Conservation (phyloP, 2,797 vertebrate genomes). For the Myiotriccus ornatus region DNA sequence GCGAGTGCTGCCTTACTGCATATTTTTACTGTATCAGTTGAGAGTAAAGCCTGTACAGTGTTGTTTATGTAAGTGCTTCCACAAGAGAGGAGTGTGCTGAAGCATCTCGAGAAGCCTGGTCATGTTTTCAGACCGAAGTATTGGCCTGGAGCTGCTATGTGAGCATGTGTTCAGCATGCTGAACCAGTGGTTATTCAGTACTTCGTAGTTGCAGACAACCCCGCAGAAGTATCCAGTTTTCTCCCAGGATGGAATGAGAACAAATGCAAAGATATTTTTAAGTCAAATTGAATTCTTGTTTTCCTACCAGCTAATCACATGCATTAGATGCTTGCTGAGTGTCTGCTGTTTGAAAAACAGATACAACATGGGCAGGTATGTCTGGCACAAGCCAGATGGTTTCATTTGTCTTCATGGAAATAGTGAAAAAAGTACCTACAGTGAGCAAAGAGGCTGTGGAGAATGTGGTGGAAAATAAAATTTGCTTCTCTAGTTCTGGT, state of each 20-base stretch:
- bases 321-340: not conserved
- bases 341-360: not conserved
- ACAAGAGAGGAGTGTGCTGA: not conserved
- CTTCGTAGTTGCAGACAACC: not conserved
- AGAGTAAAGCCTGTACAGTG: not conserved
- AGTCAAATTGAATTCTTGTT: not conserved
- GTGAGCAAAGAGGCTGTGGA: not conserved
- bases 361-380: not conserved
- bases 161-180: not conserved
- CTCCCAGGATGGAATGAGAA: not conserved
- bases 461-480: not conserved
- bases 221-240: not conserved
- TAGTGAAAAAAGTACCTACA: not conserved
- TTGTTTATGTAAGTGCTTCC: not conserved
- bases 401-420: not conserved
- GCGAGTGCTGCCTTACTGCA: not conserved
- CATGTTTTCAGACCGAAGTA: not conserved
- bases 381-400: constrained; percentile 4
- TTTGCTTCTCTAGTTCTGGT: not conserved
- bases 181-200: not conserved
- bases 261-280: not conserved
- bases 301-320: not conserved
- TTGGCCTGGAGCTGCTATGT: not conserved
- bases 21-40: not conserved
- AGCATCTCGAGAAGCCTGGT: not conserved